Base-by-base conservation (phyloP, 2,888 invertebrate species). In the Eurytoma adleriae region DNA sequence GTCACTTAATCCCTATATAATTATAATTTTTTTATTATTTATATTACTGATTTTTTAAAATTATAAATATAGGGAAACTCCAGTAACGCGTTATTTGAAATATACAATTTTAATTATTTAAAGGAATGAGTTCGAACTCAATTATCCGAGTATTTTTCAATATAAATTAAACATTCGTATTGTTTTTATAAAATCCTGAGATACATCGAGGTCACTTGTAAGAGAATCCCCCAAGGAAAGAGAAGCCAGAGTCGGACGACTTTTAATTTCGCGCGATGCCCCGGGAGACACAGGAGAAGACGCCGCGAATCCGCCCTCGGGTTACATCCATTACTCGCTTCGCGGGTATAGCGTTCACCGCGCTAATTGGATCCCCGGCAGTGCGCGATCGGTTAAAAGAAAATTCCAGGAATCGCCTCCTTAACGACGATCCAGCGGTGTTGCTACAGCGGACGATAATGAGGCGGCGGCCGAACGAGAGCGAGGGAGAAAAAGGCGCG, bases 361-460 rank as follows among this genome's bases (percentile, higher is more conserved):
- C 16, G 61, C 40, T 40, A 40, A 40, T 40, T 40, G 40, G 40
- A 40, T 40, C 40, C 40, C 1, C 40, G 40, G 40, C 40, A 40
- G 4, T 7, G 2, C 30, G 30, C 30, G 30, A 30, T 30, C 30
- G 40, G 7, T 40, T 40, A 4, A 40, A 40, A 40, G 14, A 70
- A 69, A 69, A 62, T 59, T 27, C 40, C 40, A 40, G 40, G 40
- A 40, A 40, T 54, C 13, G 18, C 24, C 70, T 0, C 52, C 27
- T 48, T 64, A 67, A 72, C 61, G 71, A 80, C 56, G 75, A 75
- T 79, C 67, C 59, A 79, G 64, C 40, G 54, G 64, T 54, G 71
- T 67, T 48, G 67, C 71, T 71, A 76, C 40, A 52, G 24, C 54
- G n/a, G 7, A 40, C 10, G 64, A 76, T 80, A 80, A 80, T 62